These are phyloP conservation scores for Drosophila tristis DNA, from an alignment of 1,140 invertebrate genomes.

Conservation along the genomic window DNA sequence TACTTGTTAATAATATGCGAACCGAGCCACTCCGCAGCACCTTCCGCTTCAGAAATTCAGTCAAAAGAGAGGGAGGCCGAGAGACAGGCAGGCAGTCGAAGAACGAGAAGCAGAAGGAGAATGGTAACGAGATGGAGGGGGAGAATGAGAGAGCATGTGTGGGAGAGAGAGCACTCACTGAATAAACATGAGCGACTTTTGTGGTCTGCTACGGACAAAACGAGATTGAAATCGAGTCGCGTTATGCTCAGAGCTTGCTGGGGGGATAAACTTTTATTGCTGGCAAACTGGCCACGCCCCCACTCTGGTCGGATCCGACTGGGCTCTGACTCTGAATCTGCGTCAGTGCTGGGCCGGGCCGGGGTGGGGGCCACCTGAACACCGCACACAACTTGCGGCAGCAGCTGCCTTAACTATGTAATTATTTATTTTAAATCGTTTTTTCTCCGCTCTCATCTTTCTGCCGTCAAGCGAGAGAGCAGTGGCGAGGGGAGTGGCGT, in stretches of 20 bases:
- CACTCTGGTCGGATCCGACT: too few relatives aligned
- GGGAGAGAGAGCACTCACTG: slow-evolving; percentile 14
- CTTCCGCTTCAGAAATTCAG: background rate
- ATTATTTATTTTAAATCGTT: slow-evolving; percentile 66
- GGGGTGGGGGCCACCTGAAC: slow-evolving; percentile 13
- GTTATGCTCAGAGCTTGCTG: slow-evolving; percentile 5
- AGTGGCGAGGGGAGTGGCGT: too few relatives aligned
- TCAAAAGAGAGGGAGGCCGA: background rate
- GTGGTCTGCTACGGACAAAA: slow-evolving; percentile 36
- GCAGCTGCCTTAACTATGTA: slow-evolving; percentile 54
- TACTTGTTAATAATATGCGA: slow-evolving; percentile 76
- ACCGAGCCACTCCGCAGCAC: slow-evolving; percentile 15
- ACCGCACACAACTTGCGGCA: slow-evolving; percentile 22
- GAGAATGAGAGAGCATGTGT: too few relatives aligned
- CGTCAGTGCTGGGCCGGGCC: background rate
- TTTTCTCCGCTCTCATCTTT: slow-evolving; percentile 27
- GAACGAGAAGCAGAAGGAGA: background rate
- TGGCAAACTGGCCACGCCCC: too few relatives aligned
- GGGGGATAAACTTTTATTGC: slow-evolving; percentile 33
- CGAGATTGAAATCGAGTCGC: slow-evolving; percentile 68
- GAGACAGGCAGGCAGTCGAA: background rate
- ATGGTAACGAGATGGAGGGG: background rate
- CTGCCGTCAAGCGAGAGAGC: background rate
- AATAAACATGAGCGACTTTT: slow-evolving; percentile 70
- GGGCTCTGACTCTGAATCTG: too few relatives aligned